phyloP scores from a whole-genome alignment of 2,797 vertebrate genomes.

The Gadopsis marmoratus region DNA sequence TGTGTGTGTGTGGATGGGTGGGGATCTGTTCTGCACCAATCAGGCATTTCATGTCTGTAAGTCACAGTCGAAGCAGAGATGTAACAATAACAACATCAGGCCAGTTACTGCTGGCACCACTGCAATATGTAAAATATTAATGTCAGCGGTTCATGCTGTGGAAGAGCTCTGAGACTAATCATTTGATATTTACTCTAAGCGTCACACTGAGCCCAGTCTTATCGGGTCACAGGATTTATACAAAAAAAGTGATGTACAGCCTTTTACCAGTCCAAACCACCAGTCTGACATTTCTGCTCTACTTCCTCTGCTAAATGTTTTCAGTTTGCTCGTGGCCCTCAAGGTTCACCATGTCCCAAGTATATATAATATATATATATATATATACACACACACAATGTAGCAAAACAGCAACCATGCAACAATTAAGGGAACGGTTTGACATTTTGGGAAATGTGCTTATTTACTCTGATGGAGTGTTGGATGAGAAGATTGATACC shows the following conservation, averaged over 20 bases:
- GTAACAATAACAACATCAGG: constrained; percentile 42
- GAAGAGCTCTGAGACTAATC: constrained; percentile 36
- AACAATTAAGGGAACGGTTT: constrained; percentile 10
- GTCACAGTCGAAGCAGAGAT: constrained; percentile 45
- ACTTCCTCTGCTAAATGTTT: constrained; percentile 68
- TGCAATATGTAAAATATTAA: constrained; percentile 68
- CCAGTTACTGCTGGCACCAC: constrained; percentile 50
- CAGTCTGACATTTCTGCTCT: constrained; percentile 71
- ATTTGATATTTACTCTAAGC: constrained; percentile 56
- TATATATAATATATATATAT: constrained; percentile 19
- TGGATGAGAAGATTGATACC: neutral
- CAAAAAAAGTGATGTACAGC: constrained; percentile 26
- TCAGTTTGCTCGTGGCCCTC: constrained; percentile 32
- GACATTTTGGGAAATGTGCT: neutral
- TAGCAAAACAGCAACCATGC: constrained; percentile 27
- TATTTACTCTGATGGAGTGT: neutral
- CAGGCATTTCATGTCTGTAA: constrained; percentile 45
- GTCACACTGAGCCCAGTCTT: constrained; percentile 15
- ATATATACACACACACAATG: neutral
- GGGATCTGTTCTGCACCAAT: constrained; percentile 61
- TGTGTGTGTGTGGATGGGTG: constrained; percentile 20
- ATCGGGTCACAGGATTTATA: constrained; percentile 55
- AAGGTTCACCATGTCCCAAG: constrained; percentile 55
- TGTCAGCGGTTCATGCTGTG: constrained; percentile 38
- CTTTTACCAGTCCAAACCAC: constrained; percentile 51